Conservation (phyloP, 2,888 invertebrate genomes). For the Drosophila bunnanda region DNA sequence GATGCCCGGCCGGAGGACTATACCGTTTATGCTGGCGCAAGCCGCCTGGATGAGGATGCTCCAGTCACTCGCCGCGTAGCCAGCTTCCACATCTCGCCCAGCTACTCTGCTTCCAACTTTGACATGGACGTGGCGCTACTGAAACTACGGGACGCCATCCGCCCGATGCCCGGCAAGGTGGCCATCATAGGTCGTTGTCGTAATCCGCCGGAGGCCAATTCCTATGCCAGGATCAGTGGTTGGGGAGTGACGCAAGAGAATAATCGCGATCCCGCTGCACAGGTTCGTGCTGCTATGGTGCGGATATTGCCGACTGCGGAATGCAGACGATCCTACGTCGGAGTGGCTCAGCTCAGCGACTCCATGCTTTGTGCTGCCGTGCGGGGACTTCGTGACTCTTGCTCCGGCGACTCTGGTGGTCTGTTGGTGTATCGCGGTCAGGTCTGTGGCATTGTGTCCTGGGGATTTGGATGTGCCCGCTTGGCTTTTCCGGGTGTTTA, state of each 20-base stretch:
- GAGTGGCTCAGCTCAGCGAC: slow-evolving; percentile 65
- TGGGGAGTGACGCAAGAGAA: slow-evolving; percentile 78
- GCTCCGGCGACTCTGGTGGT: slow-evolving; percentile 83
- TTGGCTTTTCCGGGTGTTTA: slow-evolving; percentile 78
- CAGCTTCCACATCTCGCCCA: slow-evolving; percentile 51
- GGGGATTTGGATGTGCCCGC: slow-evolving; percentile 81
- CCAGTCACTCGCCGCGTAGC: slow-evolving; percentile 48
- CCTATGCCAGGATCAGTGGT: slow-evolving; percentile 74
- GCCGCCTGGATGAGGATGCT: slow-evolving; percentile 61
- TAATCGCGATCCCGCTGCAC: slow-evolving; percentile 59
- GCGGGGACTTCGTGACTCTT: slow-evolving; percentile 77
- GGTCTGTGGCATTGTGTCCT: slow-evolving; percentile 89
- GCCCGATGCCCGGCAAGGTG: slow-evolving; percentile 40
- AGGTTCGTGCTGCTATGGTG: slow-evolving; percentile 73
- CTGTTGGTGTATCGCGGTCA: slow-evolving; percentile 78
- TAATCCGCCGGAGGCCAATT: slow-evolving; percentile 53
- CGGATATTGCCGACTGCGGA: slow-evolving; percentile 60
- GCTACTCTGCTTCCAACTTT: slow-evolving; percentile 58
- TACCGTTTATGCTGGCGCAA: slow-evolving; percentile 72
- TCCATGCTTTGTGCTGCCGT: slow-evolving; percentile 82
- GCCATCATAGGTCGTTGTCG: slow-evolving; percentile 66
- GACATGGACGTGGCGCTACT: slow-evolving; percentile 82
- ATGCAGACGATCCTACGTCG: slow-evolving; percentile 62
- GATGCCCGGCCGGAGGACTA: slow-evolving; percentile 54
- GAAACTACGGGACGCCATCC: slow-evolving; percentile 45